Evolutionary conservation across 1,140 invertebrate genomes (phyloP), one percentile per base, ranked within the genome.

Genomic region (Euglossa dilemma): DNA sequence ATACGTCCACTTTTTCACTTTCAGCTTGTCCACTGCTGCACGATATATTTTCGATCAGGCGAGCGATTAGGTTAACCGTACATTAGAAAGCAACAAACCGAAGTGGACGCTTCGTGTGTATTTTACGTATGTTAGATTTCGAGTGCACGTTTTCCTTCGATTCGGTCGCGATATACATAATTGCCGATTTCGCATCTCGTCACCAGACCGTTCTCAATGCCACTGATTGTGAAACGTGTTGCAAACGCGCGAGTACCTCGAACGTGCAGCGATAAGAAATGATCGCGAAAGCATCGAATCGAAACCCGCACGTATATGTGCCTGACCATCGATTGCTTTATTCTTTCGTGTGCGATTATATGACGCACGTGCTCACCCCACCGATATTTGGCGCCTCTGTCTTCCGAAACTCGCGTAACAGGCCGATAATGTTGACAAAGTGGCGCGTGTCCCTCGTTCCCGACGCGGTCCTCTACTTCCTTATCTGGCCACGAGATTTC

Each of bases 211-310:
- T 4, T 12, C 80, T n/a, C 25, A 18, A 47, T 43, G 63, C 23
- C 47, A 82, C 73, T 82, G 80, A 82, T 82, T 69, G 54, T 52
- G 80, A 82, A 82, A 82, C 73, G 6, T 23, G 74, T 43, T 54
- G n/a, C 59, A 25, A n/a, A 76, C n/a, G 25, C 36, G 63, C 70
- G 72, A 25, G 45, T 75, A 45, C 45, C 71, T 59, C 73, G 71
- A 16, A 18, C 80, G 23, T 76, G 80, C 80, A 57, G 12, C 36
- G 80, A 82, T 82, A 82, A 82, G 72, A 57, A 76, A 52, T 76
- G 66, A 82, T 82, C 80, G 52, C 36, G 25, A 28, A 43, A 47
- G 45, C 52, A 11, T 47, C 5, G 16, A 61, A 79, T 47, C 43
- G 52, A n/a, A 64, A 18, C 6, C n/a, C n/a, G 14, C 47, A 20